phyloP scores from a whole-genome alignment of 1,140 invertebrate genomes.

The Pomacea maculata region DNA sequence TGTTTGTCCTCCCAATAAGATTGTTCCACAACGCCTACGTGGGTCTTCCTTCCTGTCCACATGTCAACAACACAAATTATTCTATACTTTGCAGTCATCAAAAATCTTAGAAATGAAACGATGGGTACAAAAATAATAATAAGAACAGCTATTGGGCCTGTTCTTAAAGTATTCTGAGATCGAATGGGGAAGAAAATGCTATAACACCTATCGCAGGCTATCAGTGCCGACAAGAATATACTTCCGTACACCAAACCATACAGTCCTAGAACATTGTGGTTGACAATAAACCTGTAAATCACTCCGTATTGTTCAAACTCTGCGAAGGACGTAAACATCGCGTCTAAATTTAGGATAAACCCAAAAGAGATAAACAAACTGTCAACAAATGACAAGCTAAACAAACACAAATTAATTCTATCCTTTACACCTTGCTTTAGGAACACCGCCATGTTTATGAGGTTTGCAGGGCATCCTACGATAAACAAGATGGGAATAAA shows the following conservation, averaged over 20 bases:
- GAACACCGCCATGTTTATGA: constrained; percentile 12
- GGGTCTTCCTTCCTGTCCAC: neutral
- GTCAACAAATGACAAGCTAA: constrained; percentile 3
- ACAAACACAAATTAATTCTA: constrained; percentile 4
- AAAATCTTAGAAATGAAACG: neutral
- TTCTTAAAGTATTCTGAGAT: neutral
- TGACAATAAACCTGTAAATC: neutral
- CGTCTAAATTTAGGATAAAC: neutral
- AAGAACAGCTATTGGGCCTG: neutral
- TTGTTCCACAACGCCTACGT: neutral
- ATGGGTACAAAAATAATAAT: neutral
- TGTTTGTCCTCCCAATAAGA: neutral
- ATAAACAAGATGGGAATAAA: neutral
- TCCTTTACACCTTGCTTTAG: neutral
- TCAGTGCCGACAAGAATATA: neutral
- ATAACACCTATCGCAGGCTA: too few species aligned
- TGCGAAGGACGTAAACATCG: neutral
- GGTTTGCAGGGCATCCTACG: neutral
- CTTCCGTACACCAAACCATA: neutral
- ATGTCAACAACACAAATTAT: neutral
- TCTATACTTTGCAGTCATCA: neutral
- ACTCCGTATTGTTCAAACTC: neutral
- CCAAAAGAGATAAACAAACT: neutral
- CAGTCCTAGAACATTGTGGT: neutral
- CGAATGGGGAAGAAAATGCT: neutral